Evolutionary conservation across 2,888 invertebrate species (phyloP), one percentile per base, ranked within the genome.

Genomic region (Spicauda simplicius): DNA sequence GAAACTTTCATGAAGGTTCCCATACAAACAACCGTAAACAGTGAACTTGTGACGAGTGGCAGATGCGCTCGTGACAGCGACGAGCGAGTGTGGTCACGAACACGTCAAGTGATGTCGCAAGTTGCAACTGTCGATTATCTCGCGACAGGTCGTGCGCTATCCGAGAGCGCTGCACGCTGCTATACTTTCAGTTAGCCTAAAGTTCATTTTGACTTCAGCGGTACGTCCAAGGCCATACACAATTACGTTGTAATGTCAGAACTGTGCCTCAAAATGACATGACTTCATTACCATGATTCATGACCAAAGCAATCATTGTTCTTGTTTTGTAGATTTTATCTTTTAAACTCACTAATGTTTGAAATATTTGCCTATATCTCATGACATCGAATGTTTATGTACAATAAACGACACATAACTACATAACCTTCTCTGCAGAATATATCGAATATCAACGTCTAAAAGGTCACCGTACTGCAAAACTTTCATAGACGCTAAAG

Each of bases 51-150:
- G 48, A 48, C 33, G 48, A 54, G 65, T 68, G 70, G 69, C 71
- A 69, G 70, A 69, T 67, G 62, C 66, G 69, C 68, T 75, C 75
- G 76, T 75, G 74, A 76, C 73, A 72, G 70, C 71, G 72, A 72
- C 83, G 78, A 77, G 80, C 78, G 77, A 82, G 79, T 83, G 80
- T 83, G 83, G 87, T 89, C 91, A 90, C 90, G 90, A 90, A 82
- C 25, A 25, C 81, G 83, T 84, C 82, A 84, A 86, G 84, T 81
- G 83, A 83, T 87, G 87, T 87, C 84, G 84, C 84, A 85, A 87
- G 78, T 19, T 74, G 78, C 75, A 77, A 75, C 77, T 72, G 62
- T 30, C 54, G 54, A 53, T 33, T 33, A 83, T 82, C 78, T 81
- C 75, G 75, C 73, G 79, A 72, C 72, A 78, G 75, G 80, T 81